Conservation (phyloP, 92 coral and sea anemone genomes). For the Bergia puertoricense region DNA sequence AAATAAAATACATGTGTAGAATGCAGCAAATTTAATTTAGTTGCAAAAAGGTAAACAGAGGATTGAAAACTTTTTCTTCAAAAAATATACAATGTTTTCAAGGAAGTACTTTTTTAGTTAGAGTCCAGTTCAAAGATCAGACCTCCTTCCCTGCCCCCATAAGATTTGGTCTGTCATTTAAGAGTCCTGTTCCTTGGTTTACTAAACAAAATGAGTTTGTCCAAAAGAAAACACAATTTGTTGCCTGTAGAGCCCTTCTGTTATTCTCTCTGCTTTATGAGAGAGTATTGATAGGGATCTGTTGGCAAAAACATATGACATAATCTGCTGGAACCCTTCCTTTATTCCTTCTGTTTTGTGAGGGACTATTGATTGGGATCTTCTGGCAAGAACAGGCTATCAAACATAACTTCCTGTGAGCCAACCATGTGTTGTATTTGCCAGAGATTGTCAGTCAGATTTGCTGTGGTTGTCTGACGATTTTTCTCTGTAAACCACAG, state of each 20-base stretch:
- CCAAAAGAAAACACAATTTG: not conserved
- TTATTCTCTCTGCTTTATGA: not conserved
- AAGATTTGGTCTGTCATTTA: too few relatives aligned
- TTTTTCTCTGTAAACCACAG: conserved; percentile 37
- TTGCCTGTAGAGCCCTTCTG: not conserved
- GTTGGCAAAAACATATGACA: not conserved
- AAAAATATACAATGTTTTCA: too few relatives aligned
- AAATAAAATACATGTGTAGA: too few relatives aligned
- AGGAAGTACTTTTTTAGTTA: not conserved
- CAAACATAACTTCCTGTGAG: conserved; percentile 2
- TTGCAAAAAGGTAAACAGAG: too few relatives aligned
- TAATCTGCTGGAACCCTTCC: not conserved
- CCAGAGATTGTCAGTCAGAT: conserved; percentile 21
- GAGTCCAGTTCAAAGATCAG: not conserved
- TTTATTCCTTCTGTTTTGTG: conserved; percentile 6
- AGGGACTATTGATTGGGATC: conserved; percentile 11
- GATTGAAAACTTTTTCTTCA: too few relatives aligned
- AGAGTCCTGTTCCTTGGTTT: not conserved
- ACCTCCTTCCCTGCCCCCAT: not conserved
- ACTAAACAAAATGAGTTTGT: not conserved
- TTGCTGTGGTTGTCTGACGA: conserved; percentile 7
- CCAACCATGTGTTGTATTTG: conserved; percentile 28
- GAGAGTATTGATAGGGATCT: conserved; percentile 1
- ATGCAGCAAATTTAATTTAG: too few relatives aligned
- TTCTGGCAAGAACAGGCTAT: not conserved